Percentiles rank a stretch among this genome's conserved stretches.
Evolutionary conservation across 2,888 invertebrate genomes (phyloP).

Genomic region (Gerris lacustris): DNA sequence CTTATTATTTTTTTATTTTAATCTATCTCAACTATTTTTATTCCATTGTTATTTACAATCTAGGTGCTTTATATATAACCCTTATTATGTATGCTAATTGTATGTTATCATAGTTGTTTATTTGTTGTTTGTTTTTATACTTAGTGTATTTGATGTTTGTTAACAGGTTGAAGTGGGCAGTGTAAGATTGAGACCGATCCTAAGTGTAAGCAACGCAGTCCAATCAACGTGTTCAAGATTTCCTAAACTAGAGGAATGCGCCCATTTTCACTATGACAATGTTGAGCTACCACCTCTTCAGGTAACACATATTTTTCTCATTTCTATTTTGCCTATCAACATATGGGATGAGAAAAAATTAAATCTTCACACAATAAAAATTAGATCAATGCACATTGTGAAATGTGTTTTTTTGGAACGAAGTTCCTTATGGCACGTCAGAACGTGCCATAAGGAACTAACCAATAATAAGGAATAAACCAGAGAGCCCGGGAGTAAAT

Average conservation of each 20-base stretch:
- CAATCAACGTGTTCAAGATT: constrained; percentile 46
- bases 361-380: too few relatives aligned
- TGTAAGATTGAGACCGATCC: constrained; percentile 27
- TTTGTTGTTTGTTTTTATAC: not conserved
- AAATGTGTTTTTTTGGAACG: too few relatives aligned
- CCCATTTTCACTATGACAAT: constrained; percentile 95
- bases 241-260: constrained; percentile 88
- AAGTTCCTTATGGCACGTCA: too few relatives aligned
- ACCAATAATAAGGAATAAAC: too few relatives aligned
- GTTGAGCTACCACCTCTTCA: constrained; percentile 72
- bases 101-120: too few relatives aligned
- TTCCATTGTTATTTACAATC: too few relatives aligned
- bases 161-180: constrained; percentile 23
- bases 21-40: too few relatives aligned
- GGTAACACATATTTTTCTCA: constrained; percentile 36
- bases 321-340: not conserved
- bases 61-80: not conserved
- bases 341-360: constrained; percentile 12
- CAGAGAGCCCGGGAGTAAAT: too few relatives aligned
- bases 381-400: too few relatives aligned
- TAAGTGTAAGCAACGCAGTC: constrained; percentile 26
- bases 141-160: not conserved
- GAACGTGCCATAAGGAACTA: too few relatives aligned
- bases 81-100: too few relatives aligned
- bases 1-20: too few relatives aligned